These are phyloP conservation scores for Stegostoma tigrinum DNA, from an alignment of 2,113 vertebrate species.

Conservation along the genomic window DNA sequence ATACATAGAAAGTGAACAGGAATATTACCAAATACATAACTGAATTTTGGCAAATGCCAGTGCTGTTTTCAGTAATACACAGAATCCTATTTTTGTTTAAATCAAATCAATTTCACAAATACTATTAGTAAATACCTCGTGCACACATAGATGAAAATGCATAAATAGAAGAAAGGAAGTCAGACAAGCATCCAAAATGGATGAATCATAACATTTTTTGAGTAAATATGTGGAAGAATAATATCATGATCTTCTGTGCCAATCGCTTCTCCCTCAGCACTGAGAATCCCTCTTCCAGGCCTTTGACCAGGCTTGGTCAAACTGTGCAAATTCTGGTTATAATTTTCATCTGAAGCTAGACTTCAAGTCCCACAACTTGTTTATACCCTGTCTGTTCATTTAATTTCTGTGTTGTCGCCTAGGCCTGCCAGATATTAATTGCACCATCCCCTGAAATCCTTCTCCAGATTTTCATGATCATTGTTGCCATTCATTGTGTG, in stretches of 20 bases:
- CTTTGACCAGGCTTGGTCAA: background rate
- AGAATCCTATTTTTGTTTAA: constrained; percentile 1
- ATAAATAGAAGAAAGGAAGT: background rate
- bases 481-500: background rate
- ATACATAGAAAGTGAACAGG: background rate
- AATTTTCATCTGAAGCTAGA: background rate
- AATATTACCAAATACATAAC: background rate
- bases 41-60: background rate
- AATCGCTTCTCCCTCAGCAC: background rate
- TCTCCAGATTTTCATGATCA: background rate
- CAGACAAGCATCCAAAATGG: background rate
- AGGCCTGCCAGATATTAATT: background rate
- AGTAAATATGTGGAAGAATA: background rate
- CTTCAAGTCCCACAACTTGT: background rate
- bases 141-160: background rate
- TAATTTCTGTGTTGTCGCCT: background rate
- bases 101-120: background rate
- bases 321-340: background rate
- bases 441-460: background rate
- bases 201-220: background rate
- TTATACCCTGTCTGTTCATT: background rate
- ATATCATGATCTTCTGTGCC: background rate
- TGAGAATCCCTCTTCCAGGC: background rate
- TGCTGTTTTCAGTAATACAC: background rate
- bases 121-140: background rate